Base-by-base conservation (phyloP, 2,888 invertebrate genomes). In the Thereva nobilitata region DNA sequence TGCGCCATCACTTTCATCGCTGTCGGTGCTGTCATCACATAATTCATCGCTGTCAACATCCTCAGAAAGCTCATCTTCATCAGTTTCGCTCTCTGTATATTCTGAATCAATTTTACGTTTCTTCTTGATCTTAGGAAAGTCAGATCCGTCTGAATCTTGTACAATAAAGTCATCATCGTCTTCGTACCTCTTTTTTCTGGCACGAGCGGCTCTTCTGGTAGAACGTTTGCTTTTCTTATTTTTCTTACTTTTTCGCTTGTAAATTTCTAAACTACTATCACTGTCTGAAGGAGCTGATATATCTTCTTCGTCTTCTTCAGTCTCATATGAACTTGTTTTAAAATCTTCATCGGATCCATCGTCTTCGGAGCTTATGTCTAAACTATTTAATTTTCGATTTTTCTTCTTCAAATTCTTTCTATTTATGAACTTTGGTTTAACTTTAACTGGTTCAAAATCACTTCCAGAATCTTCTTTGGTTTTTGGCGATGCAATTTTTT, bases 301-400 rank as follows among this genome's bases (percentile, higher is more conserved):
- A 37, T 87, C 86, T 54, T 87, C 87, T 9, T 83, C 83, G 37
- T 83, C 83, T 3, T 83, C 84, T 1, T 83, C 84, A 10, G 79
- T 74, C 4, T 78, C 78, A 71, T 77, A 76, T 0, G 90, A 88
- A 49, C 93, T 79, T 0, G 79, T 92, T 77, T 93, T 92, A 76
- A 95, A 96, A 80, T 96, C 96, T 78, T 95, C 95, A 75, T 95
- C 95, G 0, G 91, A 92, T 66, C 86, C 88, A 78, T 93, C 91
- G 71, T 93, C 91, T 76, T 91, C 90, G 47, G 91, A 91, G 50
- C 88, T 87, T n/a, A 89, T 87, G 73, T 93, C 92, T 61, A 94
- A 81, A 55, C 89, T 89, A 76, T 93, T 93, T 50, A 94, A 79
- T 73, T 91, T 90, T 38, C 92, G 84, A 42, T 88, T 84, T 74